phyloP scores from a whole-genome alignment of 2,797 vertebrate species.

The Danio tinwini region DNA sequence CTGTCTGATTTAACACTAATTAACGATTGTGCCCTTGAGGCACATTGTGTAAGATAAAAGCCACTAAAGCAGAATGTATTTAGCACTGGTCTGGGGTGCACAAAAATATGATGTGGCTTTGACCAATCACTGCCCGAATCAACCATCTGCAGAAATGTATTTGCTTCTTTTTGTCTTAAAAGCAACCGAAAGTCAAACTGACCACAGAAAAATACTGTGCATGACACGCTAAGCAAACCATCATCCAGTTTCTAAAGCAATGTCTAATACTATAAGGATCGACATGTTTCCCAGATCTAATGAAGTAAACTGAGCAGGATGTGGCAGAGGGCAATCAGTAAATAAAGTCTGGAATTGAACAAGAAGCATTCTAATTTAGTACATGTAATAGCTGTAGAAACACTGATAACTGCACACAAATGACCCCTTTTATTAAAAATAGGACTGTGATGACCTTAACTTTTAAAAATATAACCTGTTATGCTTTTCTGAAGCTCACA shows the following conservation, averaged over 20 bases:
- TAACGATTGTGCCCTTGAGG: slow-evolving; percentile 31
- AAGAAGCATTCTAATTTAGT: slow-evolving; percentile 15
- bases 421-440: slow-evolving; percentile 33
- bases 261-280: not conserved
- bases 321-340: slow-evolving; percentile 1
- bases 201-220: not conserved
- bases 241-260: not conserved
- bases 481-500: slow-evolving; percentile 62
- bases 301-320: slow-evolving; percentile 15
- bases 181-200: not conserved
- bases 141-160: not conserved
- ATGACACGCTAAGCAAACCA: not conserved
- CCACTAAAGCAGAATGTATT: slow-evolving; percentile 19
- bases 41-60: slow-evolving; percentile 23
- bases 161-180: not conserved
- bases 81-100: not conserved
- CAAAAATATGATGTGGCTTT: not conserved
- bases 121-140: not conserved
- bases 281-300: slow-evolving; percentile 6
- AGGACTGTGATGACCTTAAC: slow-evolving; percentile 50
- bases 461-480: slow-evolving; percentile 61
- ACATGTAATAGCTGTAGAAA: slow-evolving; percentile 20
- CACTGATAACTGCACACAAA: slow-evolving; percentile 44
- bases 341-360: not conserved
- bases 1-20: slow-evolving; percentile 52